Conservation (phyloP, 2,113 vertebrate species). For the Steatornis caripensis region DNA sequence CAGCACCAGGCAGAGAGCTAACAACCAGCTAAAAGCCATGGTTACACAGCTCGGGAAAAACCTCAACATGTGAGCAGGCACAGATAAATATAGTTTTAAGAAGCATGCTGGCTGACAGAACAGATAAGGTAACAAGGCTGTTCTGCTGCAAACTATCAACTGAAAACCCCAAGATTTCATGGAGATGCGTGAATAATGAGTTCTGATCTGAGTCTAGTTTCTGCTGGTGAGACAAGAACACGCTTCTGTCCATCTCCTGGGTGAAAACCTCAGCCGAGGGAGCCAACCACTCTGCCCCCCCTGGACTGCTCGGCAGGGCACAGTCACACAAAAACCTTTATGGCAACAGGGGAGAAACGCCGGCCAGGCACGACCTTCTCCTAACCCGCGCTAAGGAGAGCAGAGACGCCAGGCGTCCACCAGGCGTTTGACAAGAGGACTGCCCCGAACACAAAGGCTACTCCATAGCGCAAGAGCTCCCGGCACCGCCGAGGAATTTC, state of each 20-base stretch:
- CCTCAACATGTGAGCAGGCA: neutral
- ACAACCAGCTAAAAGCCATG: neutral
- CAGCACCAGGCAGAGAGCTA: neutral
- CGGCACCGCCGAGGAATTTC: neutral
- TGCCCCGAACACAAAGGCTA: accelerated
- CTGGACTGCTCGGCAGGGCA: accelerated
- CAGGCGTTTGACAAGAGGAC: accelerated
- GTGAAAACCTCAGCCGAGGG: neutral
- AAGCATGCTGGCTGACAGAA: neutral
- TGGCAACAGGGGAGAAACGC: accelerated
- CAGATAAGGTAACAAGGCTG: neutral
- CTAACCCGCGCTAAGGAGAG: accelerated
- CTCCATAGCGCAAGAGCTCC: accelerated
- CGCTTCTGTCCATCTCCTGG: accelerated
- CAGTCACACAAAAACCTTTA: accelerated
- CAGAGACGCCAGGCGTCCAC: accelerated
- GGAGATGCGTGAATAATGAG: accelerated
- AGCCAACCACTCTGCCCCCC: accelerated
- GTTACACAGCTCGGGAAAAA: neutral
- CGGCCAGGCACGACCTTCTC: accelerated
- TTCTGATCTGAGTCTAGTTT: accelerated
- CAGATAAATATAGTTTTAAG: neutral
- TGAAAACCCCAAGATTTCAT: neutral
- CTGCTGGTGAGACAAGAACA: neutral
- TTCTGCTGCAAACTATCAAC: neutral